Percentiles rank a stretch among this genome's conserved stretches.
These are phyloP conservation scores for Dendrocopos noguchii DNA, from an alignment of 2,113 vertebrate genomes.

Conservation along the genomic window DNA sequence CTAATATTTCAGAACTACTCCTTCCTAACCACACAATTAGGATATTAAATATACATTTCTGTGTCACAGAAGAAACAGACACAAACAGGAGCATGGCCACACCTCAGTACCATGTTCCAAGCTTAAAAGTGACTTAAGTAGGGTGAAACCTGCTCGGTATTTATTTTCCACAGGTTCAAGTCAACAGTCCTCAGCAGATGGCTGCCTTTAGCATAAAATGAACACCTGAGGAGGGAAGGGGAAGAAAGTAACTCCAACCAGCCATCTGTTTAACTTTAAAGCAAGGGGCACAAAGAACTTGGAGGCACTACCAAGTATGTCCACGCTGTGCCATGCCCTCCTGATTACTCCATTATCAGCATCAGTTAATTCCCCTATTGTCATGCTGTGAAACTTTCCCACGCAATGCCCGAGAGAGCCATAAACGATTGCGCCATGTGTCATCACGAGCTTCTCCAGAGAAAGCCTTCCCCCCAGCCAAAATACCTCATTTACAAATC, in stretches of 20 bases:
- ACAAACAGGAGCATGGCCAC: background rate
- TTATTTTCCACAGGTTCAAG: conserved; percentile 66
- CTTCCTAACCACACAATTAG: background rate
- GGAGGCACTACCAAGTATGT: conserved; percentile 14
- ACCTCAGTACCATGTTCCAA: background rate
- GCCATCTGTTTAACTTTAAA: conserved; percentile 73
- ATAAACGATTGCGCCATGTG: background rate
- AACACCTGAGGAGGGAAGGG: conserved; percentile 61
- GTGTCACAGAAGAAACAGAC: conserved; percentile 12
- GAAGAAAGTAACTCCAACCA: conserved; percentile 37
- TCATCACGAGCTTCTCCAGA: conserved; percentile 14
- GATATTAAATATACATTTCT: conserved; percentile 29
- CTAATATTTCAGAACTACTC: background rate
- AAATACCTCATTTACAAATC: conserved; percentile 56
- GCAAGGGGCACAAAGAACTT: conserved; percentile 58
- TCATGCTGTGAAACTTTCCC: background rate
- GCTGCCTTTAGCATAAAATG: conserved; percentile 70
- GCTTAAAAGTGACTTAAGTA: conserved; percentile 61
- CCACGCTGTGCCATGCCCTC: conserved; percentile 4
- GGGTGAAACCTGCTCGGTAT: conserved; percentile 33
- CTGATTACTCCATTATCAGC: conserved; percentile 36
- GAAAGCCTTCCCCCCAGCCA: conserved; percentile 2
- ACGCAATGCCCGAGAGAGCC: background rate
- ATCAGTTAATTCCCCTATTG: background rate
- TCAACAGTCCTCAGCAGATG: conserved; percentile 70